These are phyloP conservation scores for Psittacula derbiana DNA, from an alignment of 2,797 vertebrate species.

Conservation along the genomic window DNA sequence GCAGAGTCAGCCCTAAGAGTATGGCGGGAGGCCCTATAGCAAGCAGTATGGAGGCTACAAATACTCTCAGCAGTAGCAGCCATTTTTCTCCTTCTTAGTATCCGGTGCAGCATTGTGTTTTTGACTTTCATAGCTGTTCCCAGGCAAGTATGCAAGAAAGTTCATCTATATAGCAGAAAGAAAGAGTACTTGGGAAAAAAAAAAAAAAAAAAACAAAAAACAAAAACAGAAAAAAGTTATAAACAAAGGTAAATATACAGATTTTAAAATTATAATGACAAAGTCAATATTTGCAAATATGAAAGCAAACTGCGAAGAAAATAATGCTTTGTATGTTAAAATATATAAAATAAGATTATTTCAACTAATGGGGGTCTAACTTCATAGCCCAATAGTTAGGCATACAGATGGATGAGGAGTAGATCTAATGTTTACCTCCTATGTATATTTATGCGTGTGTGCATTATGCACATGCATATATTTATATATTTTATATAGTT, in stretches of 20 bases:
- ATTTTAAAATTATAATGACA: background rate
- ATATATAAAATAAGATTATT: background rate
- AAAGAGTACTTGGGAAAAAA: background rate
- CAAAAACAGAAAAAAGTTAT: background rate
- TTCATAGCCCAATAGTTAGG: background rate
- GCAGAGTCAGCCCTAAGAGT: too few species aligned
- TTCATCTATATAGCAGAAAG: background rate
- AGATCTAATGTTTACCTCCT: background rate
- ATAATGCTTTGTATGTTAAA: background rate
- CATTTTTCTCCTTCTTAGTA: too few species aligned
- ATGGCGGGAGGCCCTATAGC: too few species aligned
- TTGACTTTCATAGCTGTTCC: too few species aligned
- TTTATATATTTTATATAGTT: background rate
- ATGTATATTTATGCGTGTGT: background rate
- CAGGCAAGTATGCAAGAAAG: background rate
- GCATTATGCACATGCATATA: background rate
- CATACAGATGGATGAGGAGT: background rate
- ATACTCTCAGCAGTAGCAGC: too few species aligned
- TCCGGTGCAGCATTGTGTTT: too few species aligned
- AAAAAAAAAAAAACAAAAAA: too few species aligned
- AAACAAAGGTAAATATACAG: background rate
- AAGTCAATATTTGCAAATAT: background rate
- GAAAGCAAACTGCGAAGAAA: background rate
- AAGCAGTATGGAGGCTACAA: too few species aligned
- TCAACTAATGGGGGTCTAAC: background rate